Conservation (phyloP, 2,888 invertebrate species). For the Dendrolimus houi region DNA sequence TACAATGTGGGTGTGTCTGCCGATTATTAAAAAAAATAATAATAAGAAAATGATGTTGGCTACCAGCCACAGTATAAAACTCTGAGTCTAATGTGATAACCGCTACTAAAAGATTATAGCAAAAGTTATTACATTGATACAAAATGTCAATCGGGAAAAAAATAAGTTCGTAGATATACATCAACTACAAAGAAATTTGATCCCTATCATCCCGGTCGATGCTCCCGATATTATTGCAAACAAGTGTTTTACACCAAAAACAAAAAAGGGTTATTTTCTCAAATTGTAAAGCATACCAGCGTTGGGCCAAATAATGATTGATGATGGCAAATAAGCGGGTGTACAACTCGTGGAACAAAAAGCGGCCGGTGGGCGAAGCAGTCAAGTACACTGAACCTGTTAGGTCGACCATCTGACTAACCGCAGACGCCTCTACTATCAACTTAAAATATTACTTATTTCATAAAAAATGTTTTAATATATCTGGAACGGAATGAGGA, state of each 20-base stretch:
- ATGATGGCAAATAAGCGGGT: conserved; percentile 77
- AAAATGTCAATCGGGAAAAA: no score
- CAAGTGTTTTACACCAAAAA: conserved; percentile 32
- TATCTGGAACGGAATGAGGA: no score
- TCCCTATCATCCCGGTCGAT: conserved; percentile 22
- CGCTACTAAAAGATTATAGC: no score
- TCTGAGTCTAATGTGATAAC: no score
- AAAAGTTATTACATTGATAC: no score
- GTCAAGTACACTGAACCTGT: conserved; percentile 54
- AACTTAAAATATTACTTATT: conserved; percentile 3
- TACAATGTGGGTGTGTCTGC: no score
- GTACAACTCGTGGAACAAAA: conserved; percentile 49
- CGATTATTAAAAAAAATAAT: no score
- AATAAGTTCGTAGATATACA: no score
- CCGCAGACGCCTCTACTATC: neutral
- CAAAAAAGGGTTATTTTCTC: conserved; percentile 73
- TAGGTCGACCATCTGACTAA: neutral
- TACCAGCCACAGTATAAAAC: no score
- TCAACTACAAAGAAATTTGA: no score
- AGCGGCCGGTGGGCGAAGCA: conserved; percentile 34
- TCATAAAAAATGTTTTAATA: no score
- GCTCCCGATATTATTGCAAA: conserved; percentile 34
- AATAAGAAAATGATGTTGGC: no score
- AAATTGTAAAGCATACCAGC: conserved; percentile 60
- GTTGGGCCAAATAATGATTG: conserved; percentile 73